Evolutionary conservation across 2,797 vertebrate genomes (phyloP), one percentile per base, ranked within the genome.

Genomic region (Leptatherina wallacei): DNA sequence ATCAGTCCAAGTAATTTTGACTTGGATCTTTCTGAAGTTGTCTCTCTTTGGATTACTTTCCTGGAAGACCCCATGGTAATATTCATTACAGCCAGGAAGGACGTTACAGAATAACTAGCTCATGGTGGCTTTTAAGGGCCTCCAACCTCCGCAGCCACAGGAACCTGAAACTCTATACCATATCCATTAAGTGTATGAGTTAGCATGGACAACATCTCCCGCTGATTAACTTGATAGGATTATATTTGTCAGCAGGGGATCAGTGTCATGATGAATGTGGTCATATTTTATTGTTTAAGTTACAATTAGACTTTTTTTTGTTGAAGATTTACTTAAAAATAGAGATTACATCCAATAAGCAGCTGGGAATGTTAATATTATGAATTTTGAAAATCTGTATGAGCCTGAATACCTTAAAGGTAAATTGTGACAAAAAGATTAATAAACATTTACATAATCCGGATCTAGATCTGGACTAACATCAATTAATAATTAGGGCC

Each of bases 11-110:
- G 35, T 49, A 55, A 81, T 57, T 82, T 63, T 62, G 47, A 65
- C 57, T 68, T 80, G 52, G 61, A 57, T 82, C 55, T 51, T 61
- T 60, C 61, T 54, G 58, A 85, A 85, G 61, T 73, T 83, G 82
- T 78, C 77, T 73, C 71, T 77, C 73, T 82, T 72, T 70, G 75
- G 75, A 69, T 78, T 78, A 70, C 61, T 86, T 85, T 87, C 69
- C 87, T 83, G 63, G 69, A 52, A 88, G 83, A 87, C 77, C 75
- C 65, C 80, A 38, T 11, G 74, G 87, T 82, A 75, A 86, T 92
- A 93, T 92, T 88, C 85, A 92, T 94, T 93, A 90, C 91, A 89
- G 70, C 71, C 83, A 86, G 90, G 86, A 90, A 88, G 76, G 38
- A 77, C 86, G 71, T 79, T 77, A 47, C 82, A 76, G 77, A 84